Evolutionary conservation across 2,888 invertebrate genomes (phyloP).

Genomic region (Meghimatium bilineatum): DNA sequence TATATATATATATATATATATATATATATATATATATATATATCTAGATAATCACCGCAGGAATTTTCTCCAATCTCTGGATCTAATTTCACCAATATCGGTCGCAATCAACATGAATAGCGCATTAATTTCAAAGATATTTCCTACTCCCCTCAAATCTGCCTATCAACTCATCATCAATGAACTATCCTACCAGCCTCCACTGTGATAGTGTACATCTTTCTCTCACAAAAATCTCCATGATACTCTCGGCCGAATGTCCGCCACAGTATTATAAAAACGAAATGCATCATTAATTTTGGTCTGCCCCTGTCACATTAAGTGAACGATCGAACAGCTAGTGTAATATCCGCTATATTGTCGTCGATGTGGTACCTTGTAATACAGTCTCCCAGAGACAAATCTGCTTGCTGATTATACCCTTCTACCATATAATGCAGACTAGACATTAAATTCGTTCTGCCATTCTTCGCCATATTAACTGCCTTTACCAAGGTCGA

Average conservation of each 20-base stretch:
- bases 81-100: too few relatives aligned
- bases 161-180: neutral
- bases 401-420: neutral
- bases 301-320: neutral
- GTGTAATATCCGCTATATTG: neutral
- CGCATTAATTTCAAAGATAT: too few relatives aligned
- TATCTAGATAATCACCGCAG: too few relatives aligned
- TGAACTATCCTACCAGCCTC: neutral
- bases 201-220: neutral
- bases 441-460: neutral
- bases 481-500: neutral
- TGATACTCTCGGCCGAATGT: neutral
- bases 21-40: too few relatives aligned
- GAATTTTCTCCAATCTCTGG: too few relatives aligned
- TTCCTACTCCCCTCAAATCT: too few relatives aligned
- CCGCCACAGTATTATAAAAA: neutral
- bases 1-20: too few relatives aligned
- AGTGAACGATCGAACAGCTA: neutral
- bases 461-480: neutral
- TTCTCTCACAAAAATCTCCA: neutral
- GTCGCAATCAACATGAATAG: too few relatives aligned
- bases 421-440: neutral
- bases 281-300: neutral
- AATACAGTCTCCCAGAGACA: neutral
- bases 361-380: neutral